Percentiles rank a stretch among this genome's conserved stretches.
These are phyloP conservation scores for Lepisosteus oculatus DNA, from an alignment of 2,113 vertebrate genomes.

Conservation along the genomic window DNA sequence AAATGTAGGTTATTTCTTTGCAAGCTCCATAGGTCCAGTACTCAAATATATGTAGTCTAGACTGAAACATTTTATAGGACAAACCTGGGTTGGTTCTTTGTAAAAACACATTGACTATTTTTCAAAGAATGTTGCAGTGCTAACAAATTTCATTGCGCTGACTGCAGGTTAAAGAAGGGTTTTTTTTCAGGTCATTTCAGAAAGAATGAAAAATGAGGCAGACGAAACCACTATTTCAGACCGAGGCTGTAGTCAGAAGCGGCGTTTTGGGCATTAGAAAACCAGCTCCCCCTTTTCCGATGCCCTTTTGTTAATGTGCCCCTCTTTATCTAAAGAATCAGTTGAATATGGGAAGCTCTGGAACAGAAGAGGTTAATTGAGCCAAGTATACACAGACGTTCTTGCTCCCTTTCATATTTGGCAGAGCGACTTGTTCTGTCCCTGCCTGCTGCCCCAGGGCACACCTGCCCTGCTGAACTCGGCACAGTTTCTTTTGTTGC, in stretches of 20 bases:
- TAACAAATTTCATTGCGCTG: neutral
- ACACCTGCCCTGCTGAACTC: constrained; percentile 33
- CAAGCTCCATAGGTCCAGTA: too few relatives aligned
- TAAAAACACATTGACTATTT: too few relatives aligned
- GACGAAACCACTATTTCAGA: neutral
- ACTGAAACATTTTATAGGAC: too few relatives aligned
- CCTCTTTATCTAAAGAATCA: neutral
- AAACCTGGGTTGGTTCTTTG: too few relatives aligned
- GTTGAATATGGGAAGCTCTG: neutral
- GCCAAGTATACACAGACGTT: neutral
- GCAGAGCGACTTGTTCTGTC: constrained; percentile 11
- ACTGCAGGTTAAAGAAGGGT: neutral
- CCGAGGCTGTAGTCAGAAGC: too few relatives aligned
- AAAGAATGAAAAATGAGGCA: neutral
- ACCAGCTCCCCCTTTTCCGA: too few relatives aligned
- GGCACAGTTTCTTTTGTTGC: constrained; percentile 25
- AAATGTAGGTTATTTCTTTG: constrained; percentile 16
- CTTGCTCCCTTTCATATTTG: constrained; percentile 9
- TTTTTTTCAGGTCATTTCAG: too few relatives aligned
- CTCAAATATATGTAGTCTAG: too few relatives aligned
- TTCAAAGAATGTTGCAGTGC: neutral
- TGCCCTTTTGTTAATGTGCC: neutral
- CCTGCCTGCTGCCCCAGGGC: constrained; percentile 17
- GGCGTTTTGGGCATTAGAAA: too few relatives aligned
- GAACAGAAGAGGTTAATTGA: constrained; percentile 21